phyloP scores from a whole-genome alignment of 2,113 vertebrate species.

The Hippocampus barbouri region DNA sequence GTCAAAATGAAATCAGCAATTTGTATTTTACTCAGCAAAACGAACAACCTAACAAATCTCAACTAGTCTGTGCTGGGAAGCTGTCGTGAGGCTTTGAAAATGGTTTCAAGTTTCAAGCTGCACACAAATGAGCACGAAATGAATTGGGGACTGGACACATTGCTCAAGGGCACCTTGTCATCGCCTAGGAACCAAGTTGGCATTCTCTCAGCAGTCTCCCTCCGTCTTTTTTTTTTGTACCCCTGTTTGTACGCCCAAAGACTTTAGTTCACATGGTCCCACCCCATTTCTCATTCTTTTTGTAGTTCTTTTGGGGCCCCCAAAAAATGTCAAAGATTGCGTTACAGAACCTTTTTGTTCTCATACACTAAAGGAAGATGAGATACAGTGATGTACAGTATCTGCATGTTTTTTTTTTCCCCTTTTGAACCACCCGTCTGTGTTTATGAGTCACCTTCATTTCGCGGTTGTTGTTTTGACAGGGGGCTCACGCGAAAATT shows the following conservation, averaged over 20 bases:
- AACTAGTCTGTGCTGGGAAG: neutral
- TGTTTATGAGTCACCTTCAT: neutral
- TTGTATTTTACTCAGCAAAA: neutral
- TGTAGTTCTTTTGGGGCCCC: conserved; percentile 7
- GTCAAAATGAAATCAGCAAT: neutral
- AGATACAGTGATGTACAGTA: conserved; percentile 7
- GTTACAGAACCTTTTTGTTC: conserved; percentile 22
- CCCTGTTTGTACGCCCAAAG: conserved; percentile 3
- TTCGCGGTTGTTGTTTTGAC: conserved; percentile 21
- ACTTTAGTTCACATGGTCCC: conserved; percentile 20
- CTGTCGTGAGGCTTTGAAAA: neutral
- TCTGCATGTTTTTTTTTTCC: neutral
- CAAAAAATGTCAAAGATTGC: conserved; percentile 18
- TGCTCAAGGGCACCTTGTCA: neutral
- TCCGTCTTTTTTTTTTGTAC: conserved; percentile 15
- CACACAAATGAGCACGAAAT: neutral
- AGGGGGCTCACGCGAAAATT: conserved; percentile 22
- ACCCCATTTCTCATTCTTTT: neutral
- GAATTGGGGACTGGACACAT: neutral
- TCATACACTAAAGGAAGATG: neutral
- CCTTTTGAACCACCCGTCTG: conserved; percentile 7
- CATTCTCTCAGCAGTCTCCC: neutral
- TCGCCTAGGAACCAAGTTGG: neutral
- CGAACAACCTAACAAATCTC: too few species aligned
- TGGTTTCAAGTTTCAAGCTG: neutral